Evolutionary conservation across 2,888 invertebrate genomes (phyloP), one percentile per base, ranked within the genome.

Genomic region (Pelosia muscerda): DNA sequence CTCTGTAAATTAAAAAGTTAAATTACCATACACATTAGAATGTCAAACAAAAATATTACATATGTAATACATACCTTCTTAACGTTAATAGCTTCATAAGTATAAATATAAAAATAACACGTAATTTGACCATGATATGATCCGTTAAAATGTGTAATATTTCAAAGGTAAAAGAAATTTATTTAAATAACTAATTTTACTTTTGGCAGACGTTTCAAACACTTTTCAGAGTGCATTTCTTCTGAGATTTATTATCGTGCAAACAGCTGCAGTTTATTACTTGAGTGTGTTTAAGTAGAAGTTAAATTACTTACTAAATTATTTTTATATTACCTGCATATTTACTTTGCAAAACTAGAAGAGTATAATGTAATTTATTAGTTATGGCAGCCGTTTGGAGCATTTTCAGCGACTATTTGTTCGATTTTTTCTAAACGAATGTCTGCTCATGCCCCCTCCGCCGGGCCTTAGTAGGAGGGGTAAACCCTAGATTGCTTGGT

Each of bases 261-360:
- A 25, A 60, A 60, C 42, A 60, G 60, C 60, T 61, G 60, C 26
- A 26, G 4, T 61, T 49, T 26, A 26, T 42, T 25, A 61, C 42
- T 26, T 13, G 19, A 19, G 26, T 61, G 42, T 23, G 26, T 49
- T 61, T 61, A n/a, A 61, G 25, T 61, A 26, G 60, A n/a, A 42
- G 60, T 42, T 25, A 49, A 49, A 61, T 42, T 26, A 42, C 25
- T 42, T 19, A 42, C n/a, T 49, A 8, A 34, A 22, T 31, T 1
- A 23, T 23, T 42, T 61, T 26, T 26, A n/a, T 61, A 61, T 13
- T 15, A 6, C 15, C 22, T n/a, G 22, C n/a, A 49, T 49, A 49
- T n/a, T 49, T n/a, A 49, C 8, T 49, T n/a, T n/a, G 49, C 2
- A n/a, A 8, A 49, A 49, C 49, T 9, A 49, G 19, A 15, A 19